A percentile compares a stretch with the other conserved stretches of the same genome.
Conservation (phyloP, 2,797 vertebrate genomes). For the Uromys caudimaculatus region DNA sequence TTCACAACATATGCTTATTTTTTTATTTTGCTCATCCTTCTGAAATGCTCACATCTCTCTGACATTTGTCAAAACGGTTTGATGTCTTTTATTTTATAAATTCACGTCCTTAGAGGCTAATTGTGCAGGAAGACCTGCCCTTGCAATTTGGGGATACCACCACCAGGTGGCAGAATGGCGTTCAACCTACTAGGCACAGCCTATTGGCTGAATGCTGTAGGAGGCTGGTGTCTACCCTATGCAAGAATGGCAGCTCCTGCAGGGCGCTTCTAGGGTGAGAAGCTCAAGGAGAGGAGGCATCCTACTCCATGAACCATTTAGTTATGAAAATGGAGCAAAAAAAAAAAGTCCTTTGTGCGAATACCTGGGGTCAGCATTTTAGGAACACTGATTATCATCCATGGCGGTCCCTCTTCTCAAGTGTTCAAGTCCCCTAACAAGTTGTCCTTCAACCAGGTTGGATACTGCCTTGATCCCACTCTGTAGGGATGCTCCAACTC, state of each 20-base stretch:
- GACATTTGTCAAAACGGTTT: constrained; percentile 67
- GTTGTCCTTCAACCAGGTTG: background rate
- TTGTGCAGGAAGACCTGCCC: background rate
- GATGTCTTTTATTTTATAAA: background rate
- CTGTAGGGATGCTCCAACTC: background rate
- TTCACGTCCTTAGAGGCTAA: background rate
- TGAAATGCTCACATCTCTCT: constrained; percentile 30
- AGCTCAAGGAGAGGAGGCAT: fast-evolving
- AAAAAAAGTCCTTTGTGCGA: background rate
- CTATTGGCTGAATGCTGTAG: fast-evolving
- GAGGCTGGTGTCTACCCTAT: fast-evolving
- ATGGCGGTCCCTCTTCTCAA: background rate
- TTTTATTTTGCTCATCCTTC: constrained; percentile 43
- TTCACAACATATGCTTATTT: constrained; percentile 62
- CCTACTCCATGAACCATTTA: background rate
- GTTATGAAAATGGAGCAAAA: background rate
- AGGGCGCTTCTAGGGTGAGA: fast-evolving
- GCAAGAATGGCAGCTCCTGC: fast-evolving
- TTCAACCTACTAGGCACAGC: background rate
- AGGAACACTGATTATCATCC: background rate
- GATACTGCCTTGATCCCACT: too few species aligned
- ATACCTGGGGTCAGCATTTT: fast-evolving
- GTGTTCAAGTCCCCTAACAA: background rate
- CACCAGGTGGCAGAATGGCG: constrained; percentile 44
- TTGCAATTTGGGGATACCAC: constrained; percentile 13